Percentiles rank a stretch among this genome's conserved stretches.
These are phyloP conservation scores for Eucera pruinosa DNA, from an alignment of 2,888 invertebrate species.

Conservation along the genomic window DNA sequence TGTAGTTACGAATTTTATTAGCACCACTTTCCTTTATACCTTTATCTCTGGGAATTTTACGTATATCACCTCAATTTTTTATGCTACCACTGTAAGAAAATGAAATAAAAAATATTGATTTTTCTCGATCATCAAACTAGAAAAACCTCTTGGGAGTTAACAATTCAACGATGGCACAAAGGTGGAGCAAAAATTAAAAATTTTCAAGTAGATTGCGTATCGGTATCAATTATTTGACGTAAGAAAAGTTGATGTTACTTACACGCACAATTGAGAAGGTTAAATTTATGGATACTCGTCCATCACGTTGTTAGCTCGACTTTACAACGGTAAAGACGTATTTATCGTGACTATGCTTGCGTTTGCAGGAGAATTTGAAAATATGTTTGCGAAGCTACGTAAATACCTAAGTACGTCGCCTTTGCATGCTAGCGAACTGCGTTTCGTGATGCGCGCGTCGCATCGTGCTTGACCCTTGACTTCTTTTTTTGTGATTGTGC, in stretches of 20 bases:
- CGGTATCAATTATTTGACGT: no score
- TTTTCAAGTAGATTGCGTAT: no score
- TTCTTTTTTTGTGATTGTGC: conserved; percentile 35
- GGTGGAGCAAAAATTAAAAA: no score
- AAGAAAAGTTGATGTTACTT: not conserved
- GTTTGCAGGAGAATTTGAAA: conserved; percentile 25
- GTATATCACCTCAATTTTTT: no score
- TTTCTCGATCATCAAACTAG: no score
- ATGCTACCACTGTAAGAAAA: no score
- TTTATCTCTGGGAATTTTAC: no score
- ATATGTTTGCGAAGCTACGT: conserved; percentile 28
- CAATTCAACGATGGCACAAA: no score
- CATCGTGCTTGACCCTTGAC: conserved; percentile 48
- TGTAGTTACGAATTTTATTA: no score
- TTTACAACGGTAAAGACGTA: conserved; percentile 11
- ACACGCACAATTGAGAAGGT: not conserved
- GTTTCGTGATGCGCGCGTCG: conserved; percentile 15
- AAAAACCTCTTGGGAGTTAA: no score
- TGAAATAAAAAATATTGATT: no score
- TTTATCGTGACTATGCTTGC: not conserved
- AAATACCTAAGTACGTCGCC: conserved; percentile 11
- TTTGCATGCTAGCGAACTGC: conserved; percentile 4
- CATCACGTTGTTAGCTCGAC: not conserved
- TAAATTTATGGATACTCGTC: not conserved
- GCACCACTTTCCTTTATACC: no score